phyloP scores from a whole-genome alignment of 2,113 vertebrate genomes.

The Hiodon alosoides region DNA sequence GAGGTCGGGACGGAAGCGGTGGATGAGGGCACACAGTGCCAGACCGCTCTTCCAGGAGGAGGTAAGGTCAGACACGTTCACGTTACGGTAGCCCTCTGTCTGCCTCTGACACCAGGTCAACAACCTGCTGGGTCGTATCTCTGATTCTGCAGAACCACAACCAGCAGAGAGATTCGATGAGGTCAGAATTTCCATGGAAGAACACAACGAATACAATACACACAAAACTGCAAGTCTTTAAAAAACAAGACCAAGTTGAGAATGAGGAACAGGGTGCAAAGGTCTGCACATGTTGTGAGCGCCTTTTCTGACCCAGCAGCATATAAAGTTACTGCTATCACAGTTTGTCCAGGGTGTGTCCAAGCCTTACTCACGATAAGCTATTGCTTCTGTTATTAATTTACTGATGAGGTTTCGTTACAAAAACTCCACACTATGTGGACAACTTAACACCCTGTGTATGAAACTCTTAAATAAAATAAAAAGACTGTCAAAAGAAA shows the following conservation, averaged over 20 bases:
- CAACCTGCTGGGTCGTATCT: conserved; percentile 76
- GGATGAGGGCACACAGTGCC: conserved; percentile 87
- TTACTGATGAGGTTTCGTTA: conserved; percentile 6
- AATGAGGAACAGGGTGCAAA: not conserved
- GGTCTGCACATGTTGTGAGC: conserved; percentile 22
- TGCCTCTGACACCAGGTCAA: conserved; percentile 92
- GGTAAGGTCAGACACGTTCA: conserved; percentile 73
- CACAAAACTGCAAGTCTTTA: not conserved
- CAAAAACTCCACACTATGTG: conserved; percentile 9
- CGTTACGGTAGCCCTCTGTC: conserved; percentile 77
- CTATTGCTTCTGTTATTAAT: not conserved
- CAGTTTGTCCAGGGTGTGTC: conserved; percentile 37
- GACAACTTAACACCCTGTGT: not conserved
- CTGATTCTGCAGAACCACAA: conserved; percentile 68
- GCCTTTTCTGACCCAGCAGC: conserved; percentile 20
- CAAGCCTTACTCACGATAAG: conserved; percentile 17
- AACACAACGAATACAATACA: not conserved
- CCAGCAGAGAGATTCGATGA: not conserved
- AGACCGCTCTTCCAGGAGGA: conserved; percentile 85
- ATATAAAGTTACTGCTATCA: conserved; percentile 31
- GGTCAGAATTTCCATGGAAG: not conserved
- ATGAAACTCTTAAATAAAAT: too few species aligned
- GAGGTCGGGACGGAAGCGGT: conserved; percentile 82
- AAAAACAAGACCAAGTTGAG: not conserved
- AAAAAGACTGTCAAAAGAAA: not conserved